A percentile compares a stretch with the other conserved stretches of the same genome.
Evolutionary conservation across 2,113 vertebrate species (phyloP).

Genomic region (Dipodomys spectabilis): DNA sequence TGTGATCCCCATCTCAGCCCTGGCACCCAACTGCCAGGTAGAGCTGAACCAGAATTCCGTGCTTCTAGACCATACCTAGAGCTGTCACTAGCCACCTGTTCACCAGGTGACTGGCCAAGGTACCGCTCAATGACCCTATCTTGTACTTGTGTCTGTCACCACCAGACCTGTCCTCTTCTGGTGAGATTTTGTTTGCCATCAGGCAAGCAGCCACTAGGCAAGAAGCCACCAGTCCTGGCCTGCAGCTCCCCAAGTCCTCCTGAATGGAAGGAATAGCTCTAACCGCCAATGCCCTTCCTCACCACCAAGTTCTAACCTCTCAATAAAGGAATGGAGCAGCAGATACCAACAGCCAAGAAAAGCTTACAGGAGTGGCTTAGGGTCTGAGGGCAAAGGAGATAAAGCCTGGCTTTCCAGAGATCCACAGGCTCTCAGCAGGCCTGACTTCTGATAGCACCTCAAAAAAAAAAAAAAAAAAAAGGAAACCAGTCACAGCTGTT

Average conservation of each 20-base stretch:
- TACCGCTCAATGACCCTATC: not conserved
- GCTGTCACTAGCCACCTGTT: too few relatives aligned
- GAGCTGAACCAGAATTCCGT: not conserved
- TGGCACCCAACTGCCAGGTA: too few relatives aligned
- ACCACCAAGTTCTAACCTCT: not conserved
- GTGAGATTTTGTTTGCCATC: not conserved
- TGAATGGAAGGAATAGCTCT: not conserved
- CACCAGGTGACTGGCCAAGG: not conserved
- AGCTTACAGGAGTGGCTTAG: not conserved
- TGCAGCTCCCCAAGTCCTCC: not conserved
- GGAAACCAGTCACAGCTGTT: not conserved
- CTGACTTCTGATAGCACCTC: too few relatives aligned
- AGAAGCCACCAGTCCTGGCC: not conserved
- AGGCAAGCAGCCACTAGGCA: not conserved
- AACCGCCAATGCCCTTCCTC: not conserved
- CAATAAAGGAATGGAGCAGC: not conserved
- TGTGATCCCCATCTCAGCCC: not conserved
- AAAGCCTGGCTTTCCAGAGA: too few relatives aligned
- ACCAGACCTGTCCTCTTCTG: not conserved
- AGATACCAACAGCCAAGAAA: not conserved
- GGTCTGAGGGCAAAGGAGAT: not conserved
- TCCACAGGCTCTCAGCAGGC: not conserved
- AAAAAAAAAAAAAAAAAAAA: not conserved
- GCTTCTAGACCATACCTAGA: not conserved
- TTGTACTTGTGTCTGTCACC: not conserved